Base-by-base conservation (phyloP, 2,113 vertebrate genomes). In the Hippopotamus amphibius region DNA sequence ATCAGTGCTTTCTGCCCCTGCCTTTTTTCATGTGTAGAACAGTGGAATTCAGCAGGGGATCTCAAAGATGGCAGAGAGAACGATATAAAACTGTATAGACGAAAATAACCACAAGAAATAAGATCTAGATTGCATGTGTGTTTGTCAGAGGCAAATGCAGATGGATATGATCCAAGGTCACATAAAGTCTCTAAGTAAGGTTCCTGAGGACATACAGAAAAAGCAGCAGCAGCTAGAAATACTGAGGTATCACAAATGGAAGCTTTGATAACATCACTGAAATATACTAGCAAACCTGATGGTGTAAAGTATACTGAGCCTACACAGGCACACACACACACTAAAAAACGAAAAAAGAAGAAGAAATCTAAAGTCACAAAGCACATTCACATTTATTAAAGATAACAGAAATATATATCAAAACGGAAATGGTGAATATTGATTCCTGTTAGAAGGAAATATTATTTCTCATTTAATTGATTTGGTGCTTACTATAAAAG, bases 71-170 rank as follows among this genome's bases (percentile, higher is more conserved):
- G 41, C 66, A 92, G 53, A 96, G 80, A 95, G 95, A 91, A 17
- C 94, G 80, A 50, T 43, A 87, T 85, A 96, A 97, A 76, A 97
- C 24, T 61, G 63, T 93, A 80, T 41, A 9, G 43, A 93, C 97
- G 80, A 98, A 97, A 33, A 0, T 28, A 96, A 96, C 0, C 93
- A 76, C 88, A 96, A 93, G 81, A 98, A 97, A 97, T 69, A 96
- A 97, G 37, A 97, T 94, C 96, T 96, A 28, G 69, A 88, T 93
- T 88, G 83, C 79, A 88, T 66, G 94, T 95, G 57, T 97, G 72
- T 77, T 97, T 97, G 92, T 96, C 48, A 93, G 97, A 96, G 98
- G 93, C 94, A 97, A 98, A 97, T 93, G 85, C 87, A 97, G 94
- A 97, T 96, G 59, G 97, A 88, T 91, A 33, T 96, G 68, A 95